These are phyloP conservation scores for Sebastes minor DNA, from an alignment of 2,797 vertebrate species.

Conservation along the genomic window DNA sequence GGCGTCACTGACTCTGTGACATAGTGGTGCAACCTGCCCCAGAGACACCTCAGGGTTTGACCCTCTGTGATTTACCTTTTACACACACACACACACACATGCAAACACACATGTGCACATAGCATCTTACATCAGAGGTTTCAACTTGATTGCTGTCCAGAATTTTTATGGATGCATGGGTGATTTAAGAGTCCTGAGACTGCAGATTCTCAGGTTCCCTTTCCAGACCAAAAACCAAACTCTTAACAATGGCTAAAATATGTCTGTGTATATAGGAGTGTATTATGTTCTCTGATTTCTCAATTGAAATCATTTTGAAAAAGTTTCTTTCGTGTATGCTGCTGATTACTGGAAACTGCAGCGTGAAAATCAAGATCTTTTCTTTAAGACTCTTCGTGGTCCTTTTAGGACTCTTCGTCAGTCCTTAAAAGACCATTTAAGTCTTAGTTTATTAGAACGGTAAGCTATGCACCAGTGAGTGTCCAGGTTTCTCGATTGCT, in stretches of 20 bases:
- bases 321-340: background rate
- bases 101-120: background rate
- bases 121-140: slow-evolving; percentile 23
- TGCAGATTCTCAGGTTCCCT: slow-evolving; percentile 15
- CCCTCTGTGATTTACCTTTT: slow-evolving; percentile 36
- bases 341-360: background rate
- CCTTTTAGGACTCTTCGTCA: background rate
- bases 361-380: background rate
- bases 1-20: slow-evolving; percentile 51
- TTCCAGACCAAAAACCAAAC: slow-evolving; percentile 2
- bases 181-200: slow-evolving; percentile 35
- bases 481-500: slow-evolving; percentile 28
- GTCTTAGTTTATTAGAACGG: slow-evolving; percentile 18
- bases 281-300: background rate
- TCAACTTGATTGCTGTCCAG: slow-evolving; percentile 20
- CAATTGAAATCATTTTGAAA: background rate
- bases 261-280: background rate
- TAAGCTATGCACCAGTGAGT: background rate
- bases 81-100: background rate
- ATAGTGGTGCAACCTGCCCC: slow-evolving; percentile 35
- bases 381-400: background rate
- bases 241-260: background rate
- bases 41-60: slow-evolving; percentile 44
- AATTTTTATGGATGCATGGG: slow-evolving; percentile 20
- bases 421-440: slow-evolving; percentile 35